phyloP scores from a whole-genome alignment of 2,797 vertebrate genomes.

The Gila robusta region DNA sequence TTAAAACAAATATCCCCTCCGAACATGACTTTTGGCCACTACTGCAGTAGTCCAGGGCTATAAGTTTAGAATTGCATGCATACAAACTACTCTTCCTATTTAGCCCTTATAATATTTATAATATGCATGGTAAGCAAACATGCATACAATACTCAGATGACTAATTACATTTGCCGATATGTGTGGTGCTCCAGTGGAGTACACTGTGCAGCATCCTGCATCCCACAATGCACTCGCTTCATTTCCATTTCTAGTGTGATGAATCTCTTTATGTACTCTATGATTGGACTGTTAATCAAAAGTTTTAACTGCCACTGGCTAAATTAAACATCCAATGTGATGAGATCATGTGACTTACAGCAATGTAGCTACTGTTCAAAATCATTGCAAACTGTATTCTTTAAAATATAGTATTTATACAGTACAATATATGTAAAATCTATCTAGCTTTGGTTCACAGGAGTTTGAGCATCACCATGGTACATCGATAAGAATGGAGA shows the following conservation, averaged over 20 bases:
- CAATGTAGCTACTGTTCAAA: background rate
- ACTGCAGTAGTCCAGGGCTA: background rate
- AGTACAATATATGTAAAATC: too few species aligned
- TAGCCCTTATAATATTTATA: background rate
- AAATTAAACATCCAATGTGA: background rate
- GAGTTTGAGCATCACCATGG: too few species aligned
- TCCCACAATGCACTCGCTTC: constrained; percentile 1
- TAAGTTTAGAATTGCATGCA: background rate
- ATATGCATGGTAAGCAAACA: constrained; percentile 4
- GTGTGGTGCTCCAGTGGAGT: background rate
- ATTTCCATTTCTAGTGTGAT: background rate
- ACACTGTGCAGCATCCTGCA: background rate
- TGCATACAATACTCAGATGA: background rate
- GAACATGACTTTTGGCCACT: background rate
- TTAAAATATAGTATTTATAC: background rate
- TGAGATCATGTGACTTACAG: background rate
- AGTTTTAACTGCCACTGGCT: background rate
- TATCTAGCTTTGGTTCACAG: too few species aligned
- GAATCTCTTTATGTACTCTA: background rate
- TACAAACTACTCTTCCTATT: background rate
- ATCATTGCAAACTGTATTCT: background rate
- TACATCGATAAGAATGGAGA: too few species aligned
- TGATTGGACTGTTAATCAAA: background rate
- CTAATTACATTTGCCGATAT: background rate
- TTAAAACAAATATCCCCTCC: background rate